Conservation (phyloP, 2,888 invertebrate genomes). For the Trichopria drosophilae region DNA sequence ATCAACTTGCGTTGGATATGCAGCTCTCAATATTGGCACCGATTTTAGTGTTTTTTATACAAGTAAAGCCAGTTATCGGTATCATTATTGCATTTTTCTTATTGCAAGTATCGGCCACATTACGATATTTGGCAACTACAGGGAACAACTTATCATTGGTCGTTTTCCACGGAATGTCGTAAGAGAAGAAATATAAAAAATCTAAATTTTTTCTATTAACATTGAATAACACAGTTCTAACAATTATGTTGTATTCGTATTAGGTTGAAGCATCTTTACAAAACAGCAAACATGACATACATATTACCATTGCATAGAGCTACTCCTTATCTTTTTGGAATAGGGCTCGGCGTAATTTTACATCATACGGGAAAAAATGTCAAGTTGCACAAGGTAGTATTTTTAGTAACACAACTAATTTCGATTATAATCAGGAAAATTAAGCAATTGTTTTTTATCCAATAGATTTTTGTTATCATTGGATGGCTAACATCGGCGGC, state of each 20-base stretch:
- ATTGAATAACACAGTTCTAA: no score
- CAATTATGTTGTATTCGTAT: slow-evolving; percentile 5
- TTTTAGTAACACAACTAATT: no score
- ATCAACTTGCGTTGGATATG: slow-evolving; percentile 75
- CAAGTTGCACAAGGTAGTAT: slow-evolving; percentile 54
- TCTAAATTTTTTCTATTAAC: no score
- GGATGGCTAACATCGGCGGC: slow-evolving; percentile 62
- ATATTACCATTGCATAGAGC: slow-evolving; percentile 67
- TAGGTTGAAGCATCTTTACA: slow-evolving; percentile 71
- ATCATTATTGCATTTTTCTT: slow-evolving; percentile 63
- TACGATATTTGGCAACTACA: slow-evolving; percentile 66
- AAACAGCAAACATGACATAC: slow-evolving; percentile 70
- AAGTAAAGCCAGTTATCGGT: slow-evolving; percentile 63
- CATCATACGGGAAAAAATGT: slow-evolving; percentile 59
- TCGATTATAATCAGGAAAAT: no score
- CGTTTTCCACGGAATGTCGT: slow-evolving; percentile 74
- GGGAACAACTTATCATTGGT: slow-evolving; percentile 68
- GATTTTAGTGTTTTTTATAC: slow-evolving; percentile 67
- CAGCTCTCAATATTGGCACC: slow-evolving; percentile 71
- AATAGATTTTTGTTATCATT: slow-evolving; percentile 60
- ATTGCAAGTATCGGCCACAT: slow-evolving; percentile 65
- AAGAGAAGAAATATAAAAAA: slow-evolving; percentile 39
- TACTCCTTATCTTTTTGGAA: slow-evolving; percentile 68
- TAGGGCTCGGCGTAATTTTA: slow-evolving; percentile 65
- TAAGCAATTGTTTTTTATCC: neutral